phyloP scores from a whole-genome alignment of 2,113 vertebrate genomes.

The human region DNA sequence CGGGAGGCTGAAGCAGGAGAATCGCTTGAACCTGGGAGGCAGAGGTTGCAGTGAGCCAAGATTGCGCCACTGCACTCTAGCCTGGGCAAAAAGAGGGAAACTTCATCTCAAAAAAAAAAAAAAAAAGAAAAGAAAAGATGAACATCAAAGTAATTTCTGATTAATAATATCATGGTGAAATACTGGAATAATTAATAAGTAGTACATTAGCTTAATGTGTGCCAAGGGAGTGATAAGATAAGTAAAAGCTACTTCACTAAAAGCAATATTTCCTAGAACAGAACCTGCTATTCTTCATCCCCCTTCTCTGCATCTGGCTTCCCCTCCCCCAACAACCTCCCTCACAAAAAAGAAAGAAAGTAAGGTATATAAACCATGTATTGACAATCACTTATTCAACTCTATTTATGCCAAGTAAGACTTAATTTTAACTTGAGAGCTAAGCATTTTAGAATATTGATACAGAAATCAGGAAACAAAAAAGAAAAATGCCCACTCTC shows the following conservation, averaged over 20 bases:
- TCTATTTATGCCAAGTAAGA: neutral
- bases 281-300: neutral
- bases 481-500: neutral
- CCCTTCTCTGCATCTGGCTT: neutral
- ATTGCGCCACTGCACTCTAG: too few species aligned
- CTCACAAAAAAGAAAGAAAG: neutral
- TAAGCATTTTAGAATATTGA: slow-evolving; percentile 24
- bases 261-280: neutral
- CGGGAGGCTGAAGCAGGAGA: too few species aligned
- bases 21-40: too few species aligned
- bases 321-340: too few species aligned
- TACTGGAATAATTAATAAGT: slow-evolving; percentile 54
- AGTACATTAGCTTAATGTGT: slow-evolving; percentile 27
- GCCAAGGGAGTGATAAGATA: slow-evolving; percentile 17
- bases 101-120: too few species aligned
- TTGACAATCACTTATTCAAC: neutral
- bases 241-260: slow-evolving; percentile 6
- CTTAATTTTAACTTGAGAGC: slow-evolving; percentile 4
- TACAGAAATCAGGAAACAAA: neutral
- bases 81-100: too few species aligned
- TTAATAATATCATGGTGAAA: neutral
- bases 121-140: neutral
- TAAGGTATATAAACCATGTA: neutral
- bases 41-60: too few species aligned
- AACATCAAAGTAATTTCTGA: neutral